Base-by-base conservation (phyloP, 2,888 invertebrate genomes). In the Drymonia ruficornis region DNA sequence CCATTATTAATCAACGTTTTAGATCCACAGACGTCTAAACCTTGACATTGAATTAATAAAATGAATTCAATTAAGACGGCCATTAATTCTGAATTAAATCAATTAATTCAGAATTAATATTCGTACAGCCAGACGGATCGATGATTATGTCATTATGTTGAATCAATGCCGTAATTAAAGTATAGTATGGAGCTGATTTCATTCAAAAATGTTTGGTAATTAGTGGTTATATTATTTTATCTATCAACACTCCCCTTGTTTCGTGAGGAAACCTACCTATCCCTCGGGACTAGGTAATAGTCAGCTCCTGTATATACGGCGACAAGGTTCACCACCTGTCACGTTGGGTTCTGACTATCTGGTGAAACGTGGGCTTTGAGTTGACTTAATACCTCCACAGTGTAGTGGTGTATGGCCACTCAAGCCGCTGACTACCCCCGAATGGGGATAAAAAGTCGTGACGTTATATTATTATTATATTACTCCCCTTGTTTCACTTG, bases 141-240 rank as follows among this genome's bases (percentile, higher is more conserved):
- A 43, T 67, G 65, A 67, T 67, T 55, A 63, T 58, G 56, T 63
- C 64, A 65, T 65, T 67, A 59, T 49, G 57, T 68, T 65, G 43
- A 50, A 57, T 59, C 53, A 40, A 28, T 55, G 52, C 23, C 23
- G 7, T 54, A 56, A 56, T 53, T 29, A 67, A 67, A 61, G 56
- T 16, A 43, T 49, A 8, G 43, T 53, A 13, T 50, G 40, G 40
- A 23, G 29, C 51, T 53, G 28, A 16, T 36, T 43, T 59, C 54
- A n/a, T 36, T n/a, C 4, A n/a, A 36, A 36, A 36, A 13, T 36
- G n/a, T n/a, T 36, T 13, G 13, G 3, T 36, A n/a, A 36, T 36
- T 36, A 36, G 7, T 36, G 4, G 5, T 36, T n/a, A 2, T n/a
- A n/a, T n/a, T 36, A 36, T 36, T 13, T 9, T 1, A 4, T 34